Evolutionary conservation across 23 tunicate species (phyloP), one percentile per base, ranked within the genome.

Genomic region (Ascidia mentula): DNA sequence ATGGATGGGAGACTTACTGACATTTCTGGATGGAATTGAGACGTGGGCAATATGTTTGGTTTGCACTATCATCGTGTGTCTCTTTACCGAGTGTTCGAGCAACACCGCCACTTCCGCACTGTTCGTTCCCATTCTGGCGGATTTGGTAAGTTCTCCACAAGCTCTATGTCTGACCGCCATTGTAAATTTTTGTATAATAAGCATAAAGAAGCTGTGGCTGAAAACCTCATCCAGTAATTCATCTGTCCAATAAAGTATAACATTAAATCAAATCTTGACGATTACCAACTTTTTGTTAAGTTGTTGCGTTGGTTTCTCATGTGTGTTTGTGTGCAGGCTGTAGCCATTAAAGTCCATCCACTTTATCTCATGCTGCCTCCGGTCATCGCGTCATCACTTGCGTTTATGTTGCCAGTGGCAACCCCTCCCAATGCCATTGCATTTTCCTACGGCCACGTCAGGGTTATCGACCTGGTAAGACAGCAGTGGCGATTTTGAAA

Each of bases 351-450:
- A 69, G 85, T 91, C 31, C 91, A 91, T 77, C 97, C 97, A 17
- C 78, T 91, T 18, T 87, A 91, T 46, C 42, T 91, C 42, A 39
- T 91, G 84, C n/a, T 86, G 6, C 91, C 97, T 31, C 91, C 97
- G 37, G 72, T 91, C 0, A 34, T 91, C 22, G 97, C 97, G 0
- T 77, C 91, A 9, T 86, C 91, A 2, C 75, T 91, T n/a, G 97
- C 97, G 3, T 91, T 91, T 37, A 91, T 91, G 97, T 72, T 92
- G 61, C 97, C 97, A 22, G 97, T 87, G 4, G 97, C 97, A 46
- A 92, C 97, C 0, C 97, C 97, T 2, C 97, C 97, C 59, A 91
- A 91, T 77, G 97, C 97, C n/a, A 86, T 91, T 60, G 97, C 97
- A 4, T 91, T 91, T 76, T 82, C 97, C 18, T 91, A 82, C 40